Evolutionary conservation across 2,113 vertebrate genomes (phyloP).

Genomic region (Gyps fulvus): DNA sequence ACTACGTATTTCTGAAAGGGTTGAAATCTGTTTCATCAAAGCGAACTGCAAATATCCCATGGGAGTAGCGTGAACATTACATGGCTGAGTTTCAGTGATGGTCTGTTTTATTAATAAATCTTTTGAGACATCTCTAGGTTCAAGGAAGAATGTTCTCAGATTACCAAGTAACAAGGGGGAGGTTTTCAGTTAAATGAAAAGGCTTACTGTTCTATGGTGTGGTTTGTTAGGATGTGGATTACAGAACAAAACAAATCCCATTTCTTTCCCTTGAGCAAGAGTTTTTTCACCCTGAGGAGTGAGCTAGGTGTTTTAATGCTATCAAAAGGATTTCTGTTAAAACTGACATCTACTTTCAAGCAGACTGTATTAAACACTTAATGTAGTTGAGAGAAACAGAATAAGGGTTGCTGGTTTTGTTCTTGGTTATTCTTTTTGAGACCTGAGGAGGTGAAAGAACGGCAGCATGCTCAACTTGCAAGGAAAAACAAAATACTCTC

Average conservation of each 20-base stretch:
- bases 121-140: not conserved
- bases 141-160: not conserved
- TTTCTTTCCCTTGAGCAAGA: not conserved
- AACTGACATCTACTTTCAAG: not conserved
- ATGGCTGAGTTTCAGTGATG: not conserved
- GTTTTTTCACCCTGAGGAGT: not conserved
- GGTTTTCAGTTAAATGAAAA: not conserved
- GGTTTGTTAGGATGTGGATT: not conserved
- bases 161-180: not conserved
- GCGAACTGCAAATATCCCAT: not conserved
- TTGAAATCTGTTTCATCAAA: slow-evolving; percentile 4
- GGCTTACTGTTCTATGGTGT: not conserved
- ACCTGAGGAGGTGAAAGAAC: not conserved
- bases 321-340: not conserved
- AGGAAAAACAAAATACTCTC: not conserved
- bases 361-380: not conserved
- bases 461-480: not conserved
- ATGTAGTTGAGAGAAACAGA: not conserved
- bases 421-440: not conserved
- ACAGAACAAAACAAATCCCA: not conserved
- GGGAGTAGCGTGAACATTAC: slow-evolving; percentile 8
- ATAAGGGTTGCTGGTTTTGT: not conserved
- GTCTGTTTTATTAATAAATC: slow-evolving; percentile 47
- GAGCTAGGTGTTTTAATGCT: not conserved
- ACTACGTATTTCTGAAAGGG: not conserved